A percentile compares a stretch with the other conserved stretches of the same genome.
These are phyloP conservation scores for Aythya baeri DNA, from an alignment of 2,113 vertebrate genomes.

Conservation along the genomic window DNA sequence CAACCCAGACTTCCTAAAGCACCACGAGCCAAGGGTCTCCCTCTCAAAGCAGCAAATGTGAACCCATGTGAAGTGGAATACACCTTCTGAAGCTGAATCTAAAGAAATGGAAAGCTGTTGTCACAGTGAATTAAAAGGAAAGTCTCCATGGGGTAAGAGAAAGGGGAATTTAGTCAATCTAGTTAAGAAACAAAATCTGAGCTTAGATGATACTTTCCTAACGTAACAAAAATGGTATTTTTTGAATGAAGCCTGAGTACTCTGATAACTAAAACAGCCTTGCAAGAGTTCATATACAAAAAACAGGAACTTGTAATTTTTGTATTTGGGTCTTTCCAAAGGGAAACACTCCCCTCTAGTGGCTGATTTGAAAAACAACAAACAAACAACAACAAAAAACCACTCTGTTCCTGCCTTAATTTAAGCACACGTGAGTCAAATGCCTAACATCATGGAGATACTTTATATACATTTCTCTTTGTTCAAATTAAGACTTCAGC, in stretches of 20 bases:
- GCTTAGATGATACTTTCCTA: background rate
- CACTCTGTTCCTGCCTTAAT: background rate
- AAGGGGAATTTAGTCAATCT: background rate
- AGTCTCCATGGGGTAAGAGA: background rate
- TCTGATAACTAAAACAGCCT: background rate
- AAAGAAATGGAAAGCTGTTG: background rate
- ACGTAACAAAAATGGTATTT: background rate
- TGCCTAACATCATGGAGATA: background rate
- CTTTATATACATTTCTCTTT: background rate
- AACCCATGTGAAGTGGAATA: background rate
- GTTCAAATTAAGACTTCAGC: background rate
- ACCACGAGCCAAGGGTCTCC: background rate
- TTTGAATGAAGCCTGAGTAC: background rate
- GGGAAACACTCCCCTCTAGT: constrained; percentile 37
- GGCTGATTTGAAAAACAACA: background rate
- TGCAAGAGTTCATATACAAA: background rate
- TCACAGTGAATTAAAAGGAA: background rate
- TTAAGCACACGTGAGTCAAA: rapidly evolving
- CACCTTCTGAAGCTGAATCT: background rate
- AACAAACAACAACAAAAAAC: background rate
- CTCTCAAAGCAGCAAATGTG: background rate
- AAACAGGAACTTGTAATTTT: background rate
- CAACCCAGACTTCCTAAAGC: background rate
- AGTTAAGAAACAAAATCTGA: background rate
- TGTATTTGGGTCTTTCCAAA: background rate